Evolutionary conservation across 2,888 invertebrate genomes (phyloP), one percentile per base, ranked within the genome.

Genomic region (Notodonta ziczac): DNA sequence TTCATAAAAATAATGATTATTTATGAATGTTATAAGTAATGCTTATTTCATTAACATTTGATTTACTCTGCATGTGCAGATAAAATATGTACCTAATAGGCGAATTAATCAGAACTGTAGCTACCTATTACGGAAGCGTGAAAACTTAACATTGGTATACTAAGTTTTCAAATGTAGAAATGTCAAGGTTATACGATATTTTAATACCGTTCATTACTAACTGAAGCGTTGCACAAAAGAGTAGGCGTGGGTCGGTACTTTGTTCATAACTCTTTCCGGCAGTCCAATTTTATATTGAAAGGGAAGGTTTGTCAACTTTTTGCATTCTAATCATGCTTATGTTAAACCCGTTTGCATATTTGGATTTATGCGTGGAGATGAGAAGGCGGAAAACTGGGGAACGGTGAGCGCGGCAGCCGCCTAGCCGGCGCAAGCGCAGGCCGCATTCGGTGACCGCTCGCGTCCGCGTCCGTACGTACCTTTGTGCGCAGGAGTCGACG

Each of bases 391-490:
- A 44, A 50, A 52, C 14, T 40, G 40, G 14, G 2, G 40, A 54
- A n/a, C 14, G 32, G 24, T 4, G 40, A 53, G 53, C 5, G n/a
- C 39, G 16, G 52, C 12, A 39, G 54, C 56, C 48, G 39, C 48
- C 42, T n/a, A n/a, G 44, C 13, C 14, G 51, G 61, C 59, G 35
- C 57, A 57, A 50, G 64, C 69, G 35, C 58, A 57, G 54, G 63
- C 59, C 69, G 78, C 89, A 91, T 90, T 89, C 84, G 81, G 80
- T 80, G 80, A 77, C 76, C 80, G 85, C 76, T 78, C 83, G 84
- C 78, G 81, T 73, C 56, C 66, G 74, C 73, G 79, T 65, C 62
- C 72, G 80, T 79, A 76, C 85, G 88, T 84, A 87, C 83, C 24
- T 24, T 24, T 2, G 85, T 78, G 72, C 61, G 67, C 66, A 72